Percentiles rank a stretch among this genome's conserved stretches.
phyloP scores from a whole-genome alignment of 2,113 vertebrate species.

The Tauraco erythrolophus region DNA sequence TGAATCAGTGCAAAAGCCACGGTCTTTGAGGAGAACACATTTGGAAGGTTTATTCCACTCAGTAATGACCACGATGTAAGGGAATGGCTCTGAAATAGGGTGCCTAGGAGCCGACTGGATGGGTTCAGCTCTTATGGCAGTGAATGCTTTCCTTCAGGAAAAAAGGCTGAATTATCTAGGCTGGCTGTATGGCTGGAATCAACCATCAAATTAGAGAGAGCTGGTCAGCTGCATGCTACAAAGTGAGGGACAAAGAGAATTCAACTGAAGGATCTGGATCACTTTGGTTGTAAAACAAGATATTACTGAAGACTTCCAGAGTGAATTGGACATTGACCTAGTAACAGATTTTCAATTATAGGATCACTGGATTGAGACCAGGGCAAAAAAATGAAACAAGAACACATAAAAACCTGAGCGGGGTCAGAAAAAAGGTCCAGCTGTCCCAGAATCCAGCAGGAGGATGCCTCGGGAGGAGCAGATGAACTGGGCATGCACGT shows the following conservation, averaged over 20 bases:
- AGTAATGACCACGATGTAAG: rapidly evolving
- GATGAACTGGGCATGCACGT: rapidly evolving
- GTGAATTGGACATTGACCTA: background rate
- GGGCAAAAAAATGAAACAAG: background rate
- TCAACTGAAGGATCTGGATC: background rate
- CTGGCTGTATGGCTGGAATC: background rate
- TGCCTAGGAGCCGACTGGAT: background rate
- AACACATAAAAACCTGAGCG: background rate
- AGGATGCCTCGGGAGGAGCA: background rate
- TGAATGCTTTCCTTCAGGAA: background rate
- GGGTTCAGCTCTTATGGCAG: background rate
- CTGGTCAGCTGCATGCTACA: background rate
- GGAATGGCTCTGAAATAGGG: background rate
- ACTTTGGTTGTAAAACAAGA: background rate
- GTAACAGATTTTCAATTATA: background rate
- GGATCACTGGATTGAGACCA: background rate
- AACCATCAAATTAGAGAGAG: background rate
- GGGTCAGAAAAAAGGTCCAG: background rate
- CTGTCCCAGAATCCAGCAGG: background rate
- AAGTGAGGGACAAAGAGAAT: background rate
- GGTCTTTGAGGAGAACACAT: background rate
- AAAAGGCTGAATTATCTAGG: background rate
- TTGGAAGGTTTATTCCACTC: background rate
- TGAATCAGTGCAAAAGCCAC: background rate
- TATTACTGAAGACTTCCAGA: background rate